phyloP scores from a whole-genome alignment of 2,113 vertebrate species.

The Heteronetta atricapilla region DNA sequence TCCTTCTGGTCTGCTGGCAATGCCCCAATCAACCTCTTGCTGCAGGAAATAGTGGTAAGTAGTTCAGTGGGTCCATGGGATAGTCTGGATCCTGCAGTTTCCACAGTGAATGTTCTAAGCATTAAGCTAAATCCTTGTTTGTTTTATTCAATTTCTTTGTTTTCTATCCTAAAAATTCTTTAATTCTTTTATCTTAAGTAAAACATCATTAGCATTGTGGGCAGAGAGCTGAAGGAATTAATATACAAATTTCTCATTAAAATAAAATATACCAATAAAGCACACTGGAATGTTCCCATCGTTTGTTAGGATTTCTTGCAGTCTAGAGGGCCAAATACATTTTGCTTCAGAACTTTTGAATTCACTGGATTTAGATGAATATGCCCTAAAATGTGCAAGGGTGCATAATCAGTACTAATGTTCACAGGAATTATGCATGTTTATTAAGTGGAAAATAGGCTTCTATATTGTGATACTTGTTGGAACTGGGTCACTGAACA shows the following conservation, averaged over 20 bases:
- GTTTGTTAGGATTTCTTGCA: slow-evolving; percentile 10
- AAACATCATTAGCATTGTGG: not conserved
- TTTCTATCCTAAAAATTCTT: not conserved
- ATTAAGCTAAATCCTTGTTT: not conserved
- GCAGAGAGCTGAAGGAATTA: slow-evolving; percentile 10
- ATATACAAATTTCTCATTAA: not conserved
- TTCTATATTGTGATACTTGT: slow-evolving; percentile 47
- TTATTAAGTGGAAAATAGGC: slow-evolving; percentile 58
- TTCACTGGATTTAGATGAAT: slow-evolving; percentile 8
- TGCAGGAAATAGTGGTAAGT: not conserved
- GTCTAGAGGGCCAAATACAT: slow-evolving; percentile 1
- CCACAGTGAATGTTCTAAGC: not conserved
- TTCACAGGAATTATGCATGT: slow-evolving; percentile 51
- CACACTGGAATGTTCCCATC: not conserved
- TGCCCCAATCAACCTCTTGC: not conserved
- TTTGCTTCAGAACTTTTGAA: slow-evolving; percentile 38
- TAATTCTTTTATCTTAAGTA: not conserved
- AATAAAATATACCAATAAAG: not conserved
- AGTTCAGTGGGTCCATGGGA: not conserved
- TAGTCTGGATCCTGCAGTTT: not conserved
- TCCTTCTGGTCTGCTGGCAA: not conserved
- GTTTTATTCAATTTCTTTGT: not conserved
- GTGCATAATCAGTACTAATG: slow-evolving; percentile 41
- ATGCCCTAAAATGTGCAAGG: slow-evolving; percentile 17
- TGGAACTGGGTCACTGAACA: slow-evolving; percentile 64